Percentiles rank a stretch among this genome's conserved stretches.
phyloP scores from a whole-genome alignment of 2,888 invertebrate species.

The Spodoptera littoralis region DNA sequence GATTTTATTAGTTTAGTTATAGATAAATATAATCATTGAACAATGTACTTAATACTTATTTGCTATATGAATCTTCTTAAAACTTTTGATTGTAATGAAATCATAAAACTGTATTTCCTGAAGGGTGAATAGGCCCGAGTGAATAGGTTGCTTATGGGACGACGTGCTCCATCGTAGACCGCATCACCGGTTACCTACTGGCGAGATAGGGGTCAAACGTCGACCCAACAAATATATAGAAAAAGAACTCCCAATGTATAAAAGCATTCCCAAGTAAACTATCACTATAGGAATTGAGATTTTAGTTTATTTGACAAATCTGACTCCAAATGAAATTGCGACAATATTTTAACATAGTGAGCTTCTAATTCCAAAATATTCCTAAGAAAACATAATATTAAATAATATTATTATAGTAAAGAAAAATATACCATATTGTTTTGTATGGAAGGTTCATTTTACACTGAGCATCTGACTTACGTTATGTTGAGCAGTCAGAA shows the following conservation, averaged over 20 bases:
- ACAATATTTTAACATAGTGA: slow-evolving; percentile 41
- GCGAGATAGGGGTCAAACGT: too few species aligned
- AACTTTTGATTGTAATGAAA: background rate
- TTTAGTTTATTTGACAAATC: slow-evolving; percentile 3
- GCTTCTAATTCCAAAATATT: slow-evolving; percentile 2
- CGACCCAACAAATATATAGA: background rate
- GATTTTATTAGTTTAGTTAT: slow-evolving; percentile 29
- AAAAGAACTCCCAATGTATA: background rate
- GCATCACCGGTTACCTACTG: too few species aligned
- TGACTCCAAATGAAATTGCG: slow-evolving; percentile 32
- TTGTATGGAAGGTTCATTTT: too few species aligned
- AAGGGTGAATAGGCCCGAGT: too few species aligned
- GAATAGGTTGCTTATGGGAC: too few species aligned
- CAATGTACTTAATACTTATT: background rate
- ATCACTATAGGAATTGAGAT: slow-evolving; percentile 1
- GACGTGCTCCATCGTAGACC: too few species aligned
- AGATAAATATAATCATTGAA: background rate
- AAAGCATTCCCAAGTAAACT: background rate
- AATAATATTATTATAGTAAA: too few species aligned
- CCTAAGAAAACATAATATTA: too few species aligned
- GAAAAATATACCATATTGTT: too few species aligned
- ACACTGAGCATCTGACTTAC: too few species aligned
- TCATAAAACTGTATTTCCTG: too few species aligned
- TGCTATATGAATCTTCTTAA: slow-evolving; percentile 5
- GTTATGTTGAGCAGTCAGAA: too few species aligned